Evolutionary conservation across 2,113 vertebrate species (phyloP), one percentile per base, ranked within the genome.

Genomic region (Acrocephalus arundinaceus): DNA sequence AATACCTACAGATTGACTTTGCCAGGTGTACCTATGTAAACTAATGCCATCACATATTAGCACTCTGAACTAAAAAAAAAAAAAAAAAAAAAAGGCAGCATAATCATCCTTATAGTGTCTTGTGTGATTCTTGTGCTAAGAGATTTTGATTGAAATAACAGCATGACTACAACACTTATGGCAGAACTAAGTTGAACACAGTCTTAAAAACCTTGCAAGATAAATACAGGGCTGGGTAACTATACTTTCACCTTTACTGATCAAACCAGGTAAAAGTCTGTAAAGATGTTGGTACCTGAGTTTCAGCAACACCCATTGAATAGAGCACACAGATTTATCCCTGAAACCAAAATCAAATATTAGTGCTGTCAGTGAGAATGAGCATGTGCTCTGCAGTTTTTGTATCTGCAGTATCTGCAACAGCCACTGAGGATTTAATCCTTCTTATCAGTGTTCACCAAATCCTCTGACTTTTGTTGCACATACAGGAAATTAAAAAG

Each of bases 401-500:
- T 1, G 11, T 75, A 71, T n/a, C 48, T 18, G 33, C 8, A n/a
- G 13, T 54, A 41, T 75, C 62, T 78, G 35, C 37, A 85, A 22
- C 23, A 89, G 35, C 41, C 24, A 18, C 58, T 30, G 49, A 90
- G n/a, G 49, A 90, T 91, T 85, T 83, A 95, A 78, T 91, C 41
- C 52, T 85, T 85, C 63, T 28, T 59, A 89, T 78, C 45, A 83
- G 28, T 13, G 10, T 27, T 54, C 0, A 0, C 30, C 62, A 91
- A 76, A 90, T 79, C 67, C 43, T 85, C 61, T 70, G 54, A 70
- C 31, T 94, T 91, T 35, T 57, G 22, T 76, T 94, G 45, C 63
- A 73, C 67, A 46, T 43, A 70, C 87, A 94, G 91, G 89, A 95
- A 94, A 96, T 87, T 89, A 89, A 91, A 96, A 93, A 91, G 89